A percentile compares a stretch with the other conserved stretches of the same genome.
phyloP scores from a whole-genome alignment of 2,888 invertebrate genomes.

The Apotomis turbidana region DNA sequence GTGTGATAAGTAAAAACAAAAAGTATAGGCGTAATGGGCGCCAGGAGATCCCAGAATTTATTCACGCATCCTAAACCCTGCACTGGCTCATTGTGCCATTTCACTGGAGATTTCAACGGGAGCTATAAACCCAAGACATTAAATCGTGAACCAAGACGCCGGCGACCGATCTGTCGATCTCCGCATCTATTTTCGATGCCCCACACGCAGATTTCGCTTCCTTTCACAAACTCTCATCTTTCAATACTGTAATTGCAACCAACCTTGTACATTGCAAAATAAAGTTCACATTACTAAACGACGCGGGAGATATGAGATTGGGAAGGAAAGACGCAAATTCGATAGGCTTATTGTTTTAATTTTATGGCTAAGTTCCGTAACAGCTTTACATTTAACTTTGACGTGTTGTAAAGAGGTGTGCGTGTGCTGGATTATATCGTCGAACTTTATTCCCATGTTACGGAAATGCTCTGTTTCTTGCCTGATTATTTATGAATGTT shows the following conservation, averaged over 20 bases:
- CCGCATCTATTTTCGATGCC: conserved; percentile 61
- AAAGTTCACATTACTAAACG: not conserved
- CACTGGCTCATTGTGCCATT: not conserved
- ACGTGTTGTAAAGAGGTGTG: not conserved
- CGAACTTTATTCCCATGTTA: not conserved
- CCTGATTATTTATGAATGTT: too few species aligned
- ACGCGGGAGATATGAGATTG: conserved; percentile 2
- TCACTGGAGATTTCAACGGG: not conserved
- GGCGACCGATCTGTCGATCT: conserved; percentile 40
- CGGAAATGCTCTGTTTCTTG: not conserved
- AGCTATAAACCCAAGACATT: not conserved
- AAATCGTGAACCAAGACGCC: conserved; percentile 8
- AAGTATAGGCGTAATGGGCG: not conserved
- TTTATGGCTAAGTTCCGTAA: conserved; percentile 31
- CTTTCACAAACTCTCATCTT: conserved; percentile 38
- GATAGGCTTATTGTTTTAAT: conserved; percentile 31
- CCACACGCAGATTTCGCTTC: conserved; percentile 54
- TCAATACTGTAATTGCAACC: not conserved
- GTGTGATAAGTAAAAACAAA: too few species aligned
- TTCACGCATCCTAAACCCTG: not conserved
- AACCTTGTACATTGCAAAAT: not conserved
- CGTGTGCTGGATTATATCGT: not conserved
- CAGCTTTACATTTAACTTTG: conserved; percentile 22
- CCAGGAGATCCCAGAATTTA: not conserved
- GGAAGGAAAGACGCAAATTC: conserved; percentile 38